Conservation (phyloP, 2,888 invertebrate species). For the Biston stratarius region DNA sequence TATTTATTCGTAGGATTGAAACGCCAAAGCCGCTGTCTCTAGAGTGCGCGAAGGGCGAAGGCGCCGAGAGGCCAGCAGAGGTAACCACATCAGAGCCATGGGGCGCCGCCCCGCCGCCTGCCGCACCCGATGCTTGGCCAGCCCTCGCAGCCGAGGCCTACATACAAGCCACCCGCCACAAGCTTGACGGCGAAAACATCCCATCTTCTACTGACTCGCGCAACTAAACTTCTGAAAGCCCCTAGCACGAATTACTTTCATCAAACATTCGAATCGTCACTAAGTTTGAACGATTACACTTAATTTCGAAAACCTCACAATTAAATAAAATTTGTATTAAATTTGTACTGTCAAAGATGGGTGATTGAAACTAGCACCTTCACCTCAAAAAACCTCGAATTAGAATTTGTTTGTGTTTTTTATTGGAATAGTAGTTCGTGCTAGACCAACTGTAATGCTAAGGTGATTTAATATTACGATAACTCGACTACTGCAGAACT, state of each 20-base stretch:
- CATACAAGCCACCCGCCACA: slow-evolving; percentile 76
- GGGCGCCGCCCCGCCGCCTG: slow-evolving; percentile 57
- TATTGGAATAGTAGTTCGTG: background rate
- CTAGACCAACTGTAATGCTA: background rate
- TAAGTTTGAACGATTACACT: background rate
- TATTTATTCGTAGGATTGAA: slow-evolving; percentile 67
- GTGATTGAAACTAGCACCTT: too few species aligned
- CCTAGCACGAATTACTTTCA: background rate
- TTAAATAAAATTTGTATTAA: too few species aligned
- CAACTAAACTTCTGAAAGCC: slow-evolving; percentile 59
- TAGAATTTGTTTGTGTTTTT: background rate
- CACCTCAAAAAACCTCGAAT: too few species aligned
- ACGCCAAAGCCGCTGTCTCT: slow-evolving; percentile 80
- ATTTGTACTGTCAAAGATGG: too few species aligned
- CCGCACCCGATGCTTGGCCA: slow-evolving; percentile 68
- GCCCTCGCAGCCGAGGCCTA: slow-evolving; percentile 75
- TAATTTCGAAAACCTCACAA: too few species aligned
- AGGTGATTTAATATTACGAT: too few species aligned
- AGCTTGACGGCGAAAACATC: slow-evolving; percentile 79
- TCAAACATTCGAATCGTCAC: background rate
- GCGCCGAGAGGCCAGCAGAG: slow-evolving; percentile 75
- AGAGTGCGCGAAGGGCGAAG: slow-evolving; percentile 70
- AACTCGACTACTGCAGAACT: too few species aligned
- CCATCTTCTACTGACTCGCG: slow-evolving; percentile 82
- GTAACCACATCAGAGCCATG: slow-evolving; percentile 79